phyloP scores from a whole-genome alignment of 2,888 invertebrate genomes.

The Leptogaster cylindrica region DNA sequence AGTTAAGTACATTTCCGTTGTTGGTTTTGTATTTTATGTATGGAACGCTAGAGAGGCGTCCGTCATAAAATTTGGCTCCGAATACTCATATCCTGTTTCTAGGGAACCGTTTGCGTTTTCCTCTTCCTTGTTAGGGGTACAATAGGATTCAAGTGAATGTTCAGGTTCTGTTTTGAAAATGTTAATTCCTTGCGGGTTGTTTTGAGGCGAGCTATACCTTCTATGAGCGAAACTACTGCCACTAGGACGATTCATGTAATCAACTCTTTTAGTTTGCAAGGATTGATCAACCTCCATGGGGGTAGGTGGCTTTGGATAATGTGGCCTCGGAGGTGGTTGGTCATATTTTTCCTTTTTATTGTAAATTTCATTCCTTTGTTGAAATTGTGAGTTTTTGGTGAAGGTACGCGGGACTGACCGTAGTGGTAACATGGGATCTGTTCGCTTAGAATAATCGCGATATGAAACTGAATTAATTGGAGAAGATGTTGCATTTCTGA shows the following conservation, averaged over 20 bases:
- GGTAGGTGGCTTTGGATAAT: not conserved
- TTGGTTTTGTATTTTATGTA: slow-evolving; percentile 23
- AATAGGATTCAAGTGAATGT: not conserved
- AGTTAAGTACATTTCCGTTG: slow-evolving; percentile 25
- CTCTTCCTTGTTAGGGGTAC: not conserved
- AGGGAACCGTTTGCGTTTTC: not conserved
- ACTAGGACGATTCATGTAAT: not conserved
- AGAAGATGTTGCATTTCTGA: not conserved
- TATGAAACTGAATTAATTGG: not conserved
- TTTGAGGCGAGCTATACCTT: too few species aligned
- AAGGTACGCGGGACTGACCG: not conserved
- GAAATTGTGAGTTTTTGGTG: not conserved
- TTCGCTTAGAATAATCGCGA: not conserved
- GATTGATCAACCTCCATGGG: not conserved
- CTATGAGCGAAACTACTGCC: too few species aligned
- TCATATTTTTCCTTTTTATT: too few species aligned
- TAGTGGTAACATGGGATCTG: not conserved
- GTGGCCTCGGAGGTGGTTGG: not conserved
- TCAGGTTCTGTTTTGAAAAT: not conserved
- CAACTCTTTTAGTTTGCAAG: not conserved
- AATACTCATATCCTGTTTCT: not conserved
- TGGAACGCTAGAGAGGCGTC: slow-evolving; percentile 34
- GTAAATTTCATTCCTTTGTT: too few species aligned
- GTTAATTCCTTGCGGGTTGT: not conserved
- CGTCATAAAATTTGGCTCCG: slow-evolving; percentile 11